A percentile compares a stretch with the other conserved stretches of the same genome.
Evolutionary conservation across 2,797 vertebrate species (phyloP).

Genomic region (Fringilla coelebs): DNA sequence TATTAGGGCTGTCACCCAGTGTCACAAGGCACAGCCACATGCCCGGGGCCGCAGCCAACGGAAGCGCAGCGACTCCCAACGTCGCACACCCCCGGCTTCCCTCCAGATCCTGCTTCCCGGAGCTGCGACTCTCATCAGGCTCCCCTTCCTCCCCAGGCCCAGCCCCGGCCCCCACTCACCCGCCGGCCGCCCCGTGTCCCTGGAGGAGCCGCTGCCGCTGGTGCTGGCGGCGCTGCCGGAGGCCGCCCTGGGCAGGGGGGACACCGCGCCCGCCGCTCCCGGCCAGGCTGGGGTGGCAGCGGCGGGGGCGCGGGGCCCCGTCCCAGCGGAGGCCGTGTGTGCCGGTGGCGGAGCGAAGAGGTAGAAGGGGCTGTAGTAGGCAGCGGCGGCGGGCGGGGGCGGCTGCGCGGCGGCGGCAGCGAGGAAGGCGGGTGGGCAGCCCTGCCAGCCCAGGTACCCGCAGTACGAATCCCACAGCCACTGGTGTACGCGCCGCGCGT

Average conservation of each 20-base stretch:
- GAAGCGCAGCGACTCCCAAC: not conserved
- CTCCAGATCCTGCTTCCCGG: not conserved
- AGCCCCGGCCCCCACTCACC: not conserved
- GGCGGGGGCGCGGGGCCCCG: constrained; percentile 44
- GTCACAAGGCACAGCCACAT: not conserved
- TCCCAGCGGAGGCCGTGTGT: constrained; percentile 1
- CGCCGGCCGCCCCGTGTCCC: constrained; percentile 11
- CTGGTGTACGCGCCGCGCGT: constrained; percentile 85
- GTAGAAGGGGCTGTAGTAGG: constrained; percentile 48
- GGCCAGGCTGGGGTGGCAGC: constrained; percentile 30
- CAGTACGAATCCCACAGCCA: constrained; percentile 94
- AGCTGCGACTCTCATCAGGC: not conserved
- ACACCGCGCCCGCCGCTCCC: not conserved
- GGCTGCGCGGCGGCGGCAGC: constrained; percentile 20
- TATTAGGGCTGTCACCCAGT: not conserved
- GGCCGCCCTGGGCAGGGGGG: constrained; percentile 53
- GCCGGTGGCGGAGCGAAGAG: constrained; percentile 38
- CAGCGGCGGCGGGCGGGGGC: constrained; percentile 6
- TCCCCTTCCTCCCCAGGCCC: not conserved
- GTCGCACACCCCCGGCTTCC: not conserved
- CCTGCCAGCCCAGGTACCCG: constrained; percentile 85
- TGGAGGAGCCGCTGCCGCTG: not conserved
- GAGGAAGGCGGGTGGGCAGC: constrained; percentile 73
- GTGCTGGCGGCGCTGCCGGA: constrained; percentile 27
- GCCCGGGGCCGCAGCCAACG: not conserved